phyloP scores from a whole-genome alignment of 2,797 vertebrate species.

The Sebastes reedi region DNA sequence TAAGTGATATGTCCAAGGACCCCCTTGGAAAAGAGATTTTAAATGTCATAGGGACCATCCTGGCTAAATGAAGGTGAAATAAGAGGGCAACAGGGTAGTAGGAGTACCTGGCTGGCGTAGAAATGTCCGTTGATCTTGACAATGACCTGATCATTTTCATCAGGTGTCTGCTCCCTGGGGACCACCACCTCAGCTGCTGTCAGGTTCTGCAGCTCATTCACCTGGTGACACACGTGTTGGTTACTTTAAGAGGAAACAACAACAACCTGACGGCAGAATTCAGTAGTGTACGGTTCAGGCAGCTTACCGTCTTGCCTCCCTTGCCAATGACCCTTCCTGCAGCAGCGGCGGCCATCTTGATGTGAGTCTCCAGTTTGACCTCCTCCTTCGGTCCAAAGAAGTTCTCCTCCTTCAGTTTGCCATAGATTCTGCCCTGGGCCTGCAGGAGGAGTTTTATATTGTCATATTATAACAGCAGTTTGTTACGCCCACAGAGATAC shows the following conservation, averaged over 20 bases:
- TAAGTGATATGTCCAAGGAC: no score
- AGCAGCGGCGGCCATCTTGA: constrained; percentile 93
- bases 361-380: constrained; percentile 96
- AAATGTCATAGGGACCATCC: no score
- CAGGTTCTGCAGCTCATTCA: constrained; percentile 95
- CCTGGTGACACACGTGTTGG: constrained; percentile 71
- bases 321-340: constrained; percentile 96
- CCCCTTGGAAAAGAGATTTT: no score
- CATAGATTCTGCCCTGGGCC: constrained; percentile 95
- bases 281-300: neutral
- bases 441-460: constrained; percentile 36
- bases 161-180: constrained; percentile 93
- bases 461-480: neutral
- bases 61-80: neutral
- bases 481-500: neutral
- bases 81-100: neutral
- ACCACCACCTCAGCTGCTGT: constrained; percentile 96
- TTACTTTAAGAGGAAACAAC: neutral
- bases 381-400: constrained; percentile 97
- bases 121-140: constrained; percentile 98
- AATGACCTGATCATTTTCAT: constrained; percentile 95
- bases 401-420: constrained; percentile 97
- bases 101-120: constrained; percentile 93
- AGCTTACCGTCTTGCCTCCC: constrained; percentile 94
- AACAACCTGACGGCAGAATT: neutral